Conservation (phyloP, 2,888 invertebrate species). For the Lucinisca nassula region DNA sequence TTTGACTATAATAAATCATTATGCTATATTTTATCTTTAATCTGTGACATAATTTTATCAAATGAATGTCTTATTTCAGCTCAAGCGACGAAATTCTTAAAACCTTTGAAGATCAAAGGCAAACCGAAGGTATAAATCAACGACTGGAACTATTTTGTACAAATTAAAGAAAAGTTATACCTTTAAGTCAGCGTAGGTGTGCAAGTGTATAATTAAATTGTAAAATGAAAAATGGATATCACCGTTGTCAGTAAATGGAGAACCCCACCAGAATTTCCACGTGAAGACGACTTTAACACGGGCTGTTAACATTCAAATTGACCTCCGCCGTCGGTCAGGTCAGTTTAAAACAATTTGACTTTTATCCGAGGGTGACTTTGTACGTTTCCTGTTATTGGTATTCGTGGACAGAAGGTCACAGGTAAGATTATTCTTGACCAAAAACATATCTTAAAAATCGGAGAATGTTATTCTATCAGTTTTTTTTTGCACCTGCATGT, state of each 20-base stretch:
- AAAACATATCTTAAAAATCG: no score
- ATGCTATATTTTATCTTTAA: background rate
- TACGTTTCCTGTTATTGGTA: no score
- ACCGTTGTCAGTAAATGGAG: background rate
- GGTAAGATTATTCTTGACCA: no score
- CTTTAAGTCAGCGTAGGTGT: background rate
- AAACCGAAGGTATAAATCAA: background rate
- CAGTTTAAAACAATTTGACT: no score
- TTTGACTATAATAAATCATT: background rate
- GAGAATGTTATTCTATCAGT: no score
- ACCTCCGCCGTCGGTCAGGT: no score
- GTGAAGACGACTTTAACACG: no score
- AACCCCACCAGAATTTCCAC: background rate
- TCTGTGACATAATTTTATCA: slow-evolving; percentile 11
- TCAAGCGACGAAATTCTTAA: background rate
- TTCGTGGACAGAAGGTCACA: no score
- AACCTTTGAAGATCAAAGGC: background rate
- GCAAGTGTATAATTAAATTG: background rate
- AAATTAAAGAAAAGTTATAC: slow-evolving; percentile 4
- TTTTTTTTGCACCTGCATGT: no score
- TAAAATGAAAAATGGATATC: background rate
- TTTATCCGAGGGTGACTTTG: no score
- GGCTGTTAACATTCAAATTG: no score
- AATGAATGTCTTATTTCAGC: background rate
- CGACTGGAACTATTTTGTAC: background rate